Conservation (phyloP, 2,797 vertebrate species). For the Ciconia nigra region DNA sequence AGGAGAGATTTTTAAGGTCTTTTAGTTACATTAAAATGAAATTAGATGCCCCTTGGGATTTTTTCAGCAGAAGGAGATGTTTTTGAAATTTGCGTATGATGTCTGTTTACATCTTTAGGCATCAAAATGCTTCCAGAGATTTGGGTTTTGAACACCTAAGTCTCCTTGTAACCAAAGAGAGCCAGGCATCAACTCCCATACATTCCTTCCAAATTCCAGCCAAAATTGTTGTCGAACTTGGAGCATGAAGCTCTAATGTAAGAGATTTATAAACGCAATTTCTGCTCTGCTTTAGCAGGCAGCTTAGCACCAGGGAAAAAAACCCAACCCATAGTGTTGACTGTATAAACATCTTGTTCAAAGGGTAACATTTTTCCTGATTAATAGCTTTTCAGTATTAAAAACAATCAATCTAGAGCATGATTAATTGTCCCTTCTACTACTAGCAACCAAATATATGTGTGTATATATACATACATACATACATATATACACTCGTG, state of each 20-base stretch:
- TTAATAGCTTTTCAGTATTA: conserved; percentile 36
- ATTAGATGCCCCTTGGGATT: background rate
- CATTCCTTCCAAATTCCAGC: conserved; percentile 1
- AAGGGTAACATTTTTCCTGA: conserved; percentile 31
- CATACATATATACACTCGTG: background rate
- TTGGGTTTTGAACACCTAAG: background rate
- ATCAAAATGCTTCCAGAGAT: background rate
- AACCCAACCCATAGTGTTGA: background rate
- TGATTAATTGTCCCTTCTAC: conserved; percentile 38
- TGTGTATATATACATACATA: background rate
- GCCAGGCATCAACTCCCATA: background rate
- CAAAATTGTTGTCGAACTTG: background rate
- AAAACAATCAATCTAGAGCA: background rate
- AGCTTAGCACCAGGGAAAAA: background rate
- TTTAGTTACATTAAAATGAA: background rate
- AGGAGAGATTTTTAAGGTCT: background rate
- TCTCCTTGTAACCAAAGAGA: background rate
- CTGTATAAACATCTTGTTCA: conserved; percentile 39
- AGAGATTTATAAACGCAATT: background rate
- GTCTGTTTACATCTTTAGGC: background rate
- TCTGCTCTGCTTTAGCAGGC: conserved; percentile 17
- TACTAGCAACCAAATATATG: background rate
- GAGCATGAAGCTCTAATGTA: background rate
- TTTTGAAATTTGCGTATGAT: background rate
- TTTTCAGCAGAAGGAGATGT: background rate